A percentile compares a stretch with the other conserved stretches of the same genome.
Conservation (phyloP, 2,113 vertebrate genomes). For the Malurus elegans region DNA sequence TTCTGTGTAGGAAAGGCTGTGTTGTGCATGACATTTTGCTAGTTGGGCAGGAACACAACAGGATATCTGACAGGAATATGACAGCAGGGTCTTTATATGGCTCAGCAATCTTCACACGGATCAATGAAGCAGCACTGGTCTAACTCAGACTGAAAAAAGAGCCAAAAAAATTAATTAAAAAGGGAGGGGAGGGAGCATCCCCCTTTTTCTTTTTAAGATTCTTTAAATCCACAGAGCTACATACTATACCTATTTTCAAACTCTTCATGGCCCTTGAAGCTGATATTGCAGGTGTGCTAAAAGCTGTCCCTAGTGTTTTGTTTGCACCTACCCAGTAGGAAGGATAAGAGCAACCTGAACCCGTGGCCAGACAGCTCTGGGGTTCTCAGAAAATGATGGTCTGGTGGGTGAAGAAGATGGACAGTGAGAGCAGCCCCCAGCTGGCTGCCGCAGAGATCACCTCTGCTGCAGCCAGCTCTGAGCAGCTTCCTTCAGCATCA, state of each 20-base stretch:
- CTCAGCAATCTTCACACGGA: constrained; percentile 48
- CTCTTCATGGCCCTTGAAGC: background rate
- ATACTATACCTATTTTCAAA: background rate
- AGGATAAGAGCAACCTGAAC: background rate
- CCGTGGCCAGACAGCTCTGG: background rate
- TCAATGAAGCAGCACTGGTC: constrained; percentile 19
- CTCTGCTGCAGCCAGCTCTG: background rate
- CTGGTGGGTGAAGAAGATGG: background rate
- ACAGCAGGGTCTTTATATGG: constrained; percentile 49
- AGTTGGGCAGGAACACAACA: constrained; percentile 47
- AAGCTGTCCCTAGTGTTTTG: background rate
- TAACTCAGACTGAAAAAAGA: background rate
- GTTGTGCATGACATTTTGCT: constrained; percentile 58
- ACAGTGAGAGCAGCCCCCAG: background rate
- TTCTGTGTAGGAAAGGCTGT: constrained; percentile 52
- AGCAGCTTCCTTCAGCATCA: background rate
- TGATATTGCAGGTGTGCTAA: background rate
- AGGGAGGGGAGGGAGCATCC: accelerated
- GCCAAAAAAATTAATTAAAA: background rate
- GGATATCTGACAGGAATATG: constrained; percentile 47
- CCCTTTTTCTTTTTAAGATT: background rate
- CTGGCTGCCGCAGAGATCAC: background rate
- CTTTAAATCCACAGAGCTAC: background rate
- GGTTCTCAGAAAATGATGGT: background rate
- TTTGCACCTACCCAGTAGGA: background rate